Evolutionary conservation across 2,113 vertebrate genomes (phyloP), one percentile per base, ranked within the genome.

Genomic region (Bujurquina vittata): DNA sequence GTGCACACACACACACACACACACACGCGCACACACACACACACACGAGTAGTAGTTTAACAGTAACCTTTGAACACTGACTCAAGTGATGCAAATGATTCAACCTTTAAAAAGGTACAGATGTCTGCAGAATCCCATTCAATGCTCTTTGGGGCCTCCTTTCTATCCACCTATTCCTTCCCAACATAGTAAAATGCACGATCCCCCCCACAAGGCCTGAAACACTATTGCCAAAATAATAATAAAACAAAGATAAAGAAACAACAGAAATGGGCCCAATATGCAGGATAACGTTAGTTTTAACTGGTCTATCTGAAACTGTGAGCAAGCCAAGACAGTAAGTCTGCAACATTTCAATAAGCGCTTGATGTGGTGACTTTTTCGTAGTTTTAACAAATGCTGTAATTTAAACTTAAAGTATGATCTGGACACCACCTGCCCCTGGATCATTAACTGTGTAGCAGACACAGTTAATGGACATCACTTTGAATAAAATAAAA

Each of bases 91-190:
- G 89, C 88, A 91, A 88, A 91, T 89, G 40, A 80, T 60, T 85
- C 74, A 89, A 93, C 91, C 91, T 94, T 94, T 92, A 56, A 81
- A 91, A 90, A 86, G 67, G 81, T 81, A 82, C 80, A 85, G 54
- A 78, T 79, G 81, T 88, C 81, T 78, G 84, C 84, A 75, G 75
- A 79, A 80, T 83, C 69, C 65, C 37, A 77, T 33, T 60, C 22
- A 23, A 11, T 54, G 57, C 22, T 74, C 67, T 73, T 67, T 75
- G 40, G 40, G 35, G 7, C 10, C 10, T 23, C 40, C 40, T 69
- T 61, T 76, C 22, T 54, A 54, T 80, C n/a, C 43, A 72, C 43
- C 43, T 31, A 52, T 72, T 52, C 52, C 17, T 55, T 77, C 65
- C 10, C 62, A 75, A 88, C 84, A 54, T 79, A 65, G 57, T 37